These are phyloP conservation scores for Carassius auratus DNA, from an alignment of 2,113 vertebrate genomes.

Conservation along the genomic window DNA sequence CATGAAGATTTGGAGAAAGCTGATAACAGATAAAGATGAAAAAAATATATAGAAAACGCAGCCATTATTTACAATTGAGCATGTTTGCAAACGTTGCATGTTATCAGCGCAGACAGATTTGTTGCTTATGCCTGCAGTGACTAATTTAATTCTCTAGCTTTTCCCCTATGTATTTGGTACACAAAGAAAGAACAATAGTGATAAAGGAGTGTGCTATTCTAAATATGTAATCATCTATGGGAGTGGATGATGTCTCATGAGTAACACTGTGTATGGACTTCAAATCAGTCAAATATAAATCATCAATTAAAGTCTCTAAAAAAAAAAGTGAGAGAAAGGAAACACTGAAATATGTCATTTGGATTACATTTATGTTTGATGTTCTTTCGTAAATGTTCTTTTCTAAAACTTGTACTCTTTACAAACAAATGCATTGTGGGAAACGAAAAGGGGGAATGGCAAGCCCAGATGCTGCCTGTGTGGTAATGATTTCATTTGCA, in stretches of 20 bases:
- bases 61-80: neutral
- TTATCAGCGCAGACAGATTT: neutral
- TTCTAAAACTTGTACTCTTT: neutral
- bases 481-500: slow-evolving; percentile 25
- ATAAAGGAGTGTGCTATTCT: neutral
- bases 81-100: neutral
- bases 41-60: neutral
- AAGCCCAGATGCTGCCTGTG: slow-evolving; percentile 9
- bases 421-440: slow-evolving; percentile 12
- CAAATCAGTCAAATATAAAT: neutral
- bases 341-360: neutral
- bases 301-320: neutral
- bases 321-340: too few species aligned
- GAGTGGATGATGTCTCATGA: slow-evolving; percentile 5
- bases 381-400: neutral
- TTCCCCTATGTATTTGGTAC: neutral
- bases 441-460: neutral
- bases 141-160: neutral
- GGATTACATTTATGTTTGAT: neutral
- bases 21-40: neutral
- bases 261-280: neutral
- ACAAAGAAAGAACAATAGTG: neutral
- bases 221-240: slow-evolving; percentile 13
- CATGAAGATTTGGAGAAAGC: neutral
- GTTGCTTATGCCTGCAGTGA: neutral